Percentiles rank a stretch among this genome's conserved stretches.
phyloP scores from a whole-genome alignment of 1,140 invertebrate genomes.

The Diploscapter pachys region DNA sequence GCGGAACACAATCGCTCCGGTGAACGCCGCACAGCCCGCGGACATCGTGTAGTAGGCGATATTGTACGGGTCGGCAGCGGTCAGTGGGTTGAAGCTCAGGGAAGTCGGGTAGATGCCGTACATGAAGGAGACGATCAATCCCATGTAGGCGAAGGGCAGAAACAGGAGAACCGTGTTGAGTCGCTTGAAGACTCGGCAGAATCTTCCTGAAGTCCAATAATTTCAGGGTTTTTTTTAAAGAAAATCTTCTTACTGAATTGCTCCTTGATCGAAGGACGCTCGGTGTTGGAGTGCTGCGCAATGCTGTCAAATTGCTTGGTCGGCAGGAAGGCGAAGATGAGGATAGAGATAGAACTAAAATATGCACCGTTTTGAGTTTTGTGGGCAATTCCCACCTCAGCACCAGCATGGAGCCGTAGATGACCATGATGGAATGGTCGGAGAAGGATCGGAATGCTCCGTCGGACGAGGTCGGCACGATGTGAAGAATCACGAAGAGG shows the following conservation, averaged over 20 bases:
- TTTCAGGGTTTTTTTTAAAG: background rate
- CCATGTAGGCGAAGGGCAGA: constrained; percentile 27
- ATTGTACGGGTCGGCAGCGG: constrained; percentile 17
- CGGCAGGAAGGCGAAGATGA: constrained; percentile 23
- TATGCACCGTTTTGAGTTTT: background rate
- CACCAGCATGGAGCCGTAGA: background rate
- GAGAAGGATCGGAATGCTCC: constrained; percentile 20
- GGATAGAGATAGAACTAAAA: constrained; percentile 12
- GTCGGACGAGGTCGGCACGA: constrained; percentile 13
- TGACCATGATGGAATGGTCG: constrained; percentile 20
- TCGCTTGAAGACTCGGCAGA: constrained; percentile 13
- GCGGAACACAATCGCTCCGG: background rate
- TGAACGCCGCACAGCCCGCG: constrained; percentile 15
- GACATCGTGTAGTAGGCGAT: constrained; percentile 17
- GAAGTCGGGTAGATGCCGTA: constrained; percentile 29
- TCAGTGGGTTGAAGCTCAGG: constrained; percentile 15
- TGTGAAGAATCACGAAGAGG: constrained; percentile 14
- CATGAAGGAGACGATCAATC: constrained; percentile 30
- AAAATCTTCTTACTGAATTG: constrained; percentile 21
- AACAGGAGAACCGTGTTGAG: constrained; percentile 13
- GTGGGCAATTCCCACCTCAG: background rate
- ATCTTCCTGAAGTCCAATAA: constrained; percentile 1
- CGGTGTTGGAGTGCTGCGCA: constrained; percentile 16
- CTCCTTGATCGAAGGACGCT: constrained; percentile 7
- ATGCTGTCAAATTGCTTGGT: constrained; percentile 26